These are phyloP conservation scores for Pangasius macronema DNA, from an alignment of 2,797 vertebrate genomes.

Conservation along the genomic window DNA sequence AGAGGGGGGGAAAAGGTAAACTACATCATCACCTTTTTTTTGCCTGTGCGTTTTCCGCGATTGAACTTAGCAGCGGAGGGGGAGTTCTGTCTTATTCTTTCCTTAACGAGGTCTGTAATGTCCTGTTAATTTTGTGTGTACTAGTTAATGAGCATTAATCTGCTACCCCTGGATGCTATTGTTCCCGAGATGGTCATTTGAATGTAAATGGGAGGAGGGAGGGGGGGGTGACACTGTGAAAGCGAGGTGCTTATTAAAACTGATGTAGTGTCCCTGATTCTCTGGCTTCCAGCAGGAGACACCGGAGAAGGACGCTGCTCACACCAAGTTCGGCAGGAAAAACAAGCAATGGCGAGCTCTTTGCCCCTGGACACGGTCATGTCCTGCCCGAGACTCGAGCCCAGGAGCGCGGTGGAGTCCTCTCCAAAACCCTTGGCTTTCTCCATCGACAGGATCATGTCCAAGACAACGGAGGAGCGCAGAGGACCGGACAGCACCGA, in stretches of 20 bases:
- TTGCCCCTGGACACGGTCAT: slow-evolving; percentile 88
- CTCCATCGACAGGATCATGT: slow-evolving; percentile 99
- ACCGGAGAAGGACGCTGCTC: slow-evolving; percentile 73
- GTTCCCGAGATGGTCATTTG: slow-evolving; percentile 85
- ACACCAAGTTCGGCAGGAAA: slow-evolving; percentile 71
- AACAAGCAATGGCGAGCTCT: slow-evolving; percentile 83
- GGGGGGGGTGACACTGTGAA: slow-evolving; percentile 74
- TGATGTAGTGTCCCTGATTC: slow-evolving; percentile 85
- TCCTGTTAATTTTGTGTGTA: slow-evolving; percentile 82
- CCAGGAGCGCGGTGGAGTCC: slow-evolving; percentile 78
- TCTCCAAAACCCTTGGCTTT: slow-evolving; percentile 93
- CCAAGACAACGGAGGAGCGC: slow-evolving; percentile 87
- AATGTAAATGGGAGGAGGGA: slow-evolving; percentile 82
- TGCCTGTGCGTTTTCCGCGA: slow-evolving; percentile 61
- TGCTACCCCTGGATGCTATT: slow-evolving; percentile 90
- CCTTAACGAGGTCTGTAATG: slow-evolving; percentile 77
- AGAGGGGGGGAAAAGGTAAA: slow-evolving; percentile 75
- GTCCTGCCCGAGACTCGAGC: slow-evolving; percentile 81
- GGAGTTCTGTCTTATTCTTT: slow-evolving; percentile 58
- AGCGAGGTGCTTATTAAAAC: slow-evolving; percentile 90
- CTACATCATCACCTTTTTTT: slow-evolving; percentile 59
- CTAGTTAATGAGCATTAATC: slow-evolving; percentile 92
- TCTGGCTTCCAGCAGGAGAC: slow-evolving; percentile 75
- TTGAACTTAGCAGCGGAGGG: slow-evolving; percentile 47
- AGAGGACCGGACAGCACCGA: slow-evolving; percentile 68